These are phyloP conservation scores for Parasteatoda lunata DNA, from an alignment of 2,888 invertebrate species.

Conservation along the genomic window DNA sequence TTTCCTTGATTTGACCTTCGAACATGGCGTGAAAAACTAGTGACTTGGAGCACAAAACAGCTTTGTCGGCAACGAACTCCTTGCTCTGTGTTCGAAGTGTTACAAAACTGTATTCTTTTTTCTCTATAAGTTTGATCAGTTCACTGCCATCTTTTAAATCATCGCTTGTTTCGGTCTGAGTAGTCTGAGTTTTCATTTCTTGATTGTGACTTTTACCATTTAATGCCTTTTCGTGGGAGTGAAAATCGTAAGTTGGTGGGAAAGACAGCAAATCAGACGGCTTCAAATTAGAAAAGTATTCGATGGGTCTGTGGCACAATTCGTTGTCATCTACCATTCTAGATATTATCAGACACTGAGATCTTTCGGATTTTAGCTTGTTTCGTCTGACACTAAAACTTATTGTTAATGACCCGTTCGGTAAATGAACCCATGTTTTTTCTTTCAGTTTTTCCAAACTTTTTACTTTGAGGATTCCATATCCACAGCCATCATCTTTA, in stretches of 20 bases:
- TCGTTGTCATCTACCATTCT: neutral
- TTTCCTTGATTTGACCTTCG: neutral
- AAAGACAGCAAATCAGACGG: neutral
- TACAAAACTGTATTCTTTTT: neutral
- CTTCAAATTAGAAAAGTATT: neutral
- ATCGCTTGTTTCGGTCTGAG: neutral
- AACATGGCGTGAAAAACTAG: neutral
- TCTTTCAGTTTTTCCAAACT: neutral
- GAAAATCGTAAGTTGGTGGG: neutral
- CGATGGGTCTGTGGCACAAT: neutral
- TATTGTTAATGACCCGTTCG: neutral
- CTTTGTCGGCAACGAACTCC: neutral
- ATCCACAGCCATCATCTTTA: neutral
- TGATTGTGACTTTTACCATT: neutral
- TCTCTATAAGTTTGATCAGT: neutral
- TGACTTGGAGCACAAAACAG: neutral
- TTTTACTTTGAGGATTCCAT: neutral
- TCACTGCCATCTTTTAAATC: neutral
- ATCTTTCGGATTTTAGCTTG: neutral
- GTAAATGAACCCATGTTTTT: neutral
- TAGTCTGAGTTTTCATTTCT: neutral
- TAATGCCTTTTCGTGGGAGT: too few species aligned
- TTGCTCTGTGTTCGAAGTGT: neutral
- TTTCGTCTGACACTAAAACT: neutral
- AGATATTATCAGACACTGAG: neutral